These are phyloP conservation scores for Plagodis dolabraria DNA, from an alignment of 2,888 invertebrate genomes.

Conservation along the genomic window DNA sequence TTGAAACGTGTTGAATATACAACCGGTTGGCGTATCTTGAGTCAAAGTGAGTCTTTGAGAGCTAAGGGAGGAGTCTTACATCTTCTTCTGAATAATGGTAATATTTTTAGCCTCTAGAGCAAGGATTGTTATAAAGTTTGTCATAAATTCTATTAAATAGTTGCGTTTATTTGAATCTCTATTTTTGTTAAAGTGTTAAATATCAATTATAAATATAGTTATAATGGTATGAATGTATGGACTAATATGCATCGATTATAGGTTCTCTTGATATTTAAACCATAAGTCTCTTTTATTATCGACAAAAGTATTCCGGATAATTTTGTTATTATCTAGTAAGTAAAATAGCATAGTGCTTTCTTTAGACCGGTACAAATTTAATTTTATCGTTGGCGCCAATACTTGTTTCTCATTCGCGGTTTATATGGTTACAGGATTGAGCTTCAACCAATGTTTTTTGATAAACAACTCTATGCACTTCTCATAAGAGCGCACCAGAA, in stretches of 20 bases:
- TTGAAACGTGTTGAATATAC: slow-evolving; percentile 45
- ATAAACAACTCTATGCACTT: slow-evolving; percentile 12
- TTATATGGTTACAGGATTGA: slow-evolving; percentile 5
- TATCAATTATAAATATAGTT: no score
- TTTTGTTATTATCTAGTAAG: not conserved
- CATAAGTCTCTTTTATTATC: no score
- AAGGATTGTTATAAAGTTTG: no score
- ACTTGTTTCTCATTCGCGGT: slow-evolving; percentile 15
- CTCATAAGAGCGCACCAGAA: not conserved
- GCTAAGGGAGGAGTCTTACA: not conserved
- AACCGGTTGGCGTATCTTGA: slow-evolving; percentile 9
- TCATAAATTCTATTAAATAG: no score
- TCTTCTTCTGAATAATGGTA: no score
- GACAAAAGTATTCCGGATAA: no score
- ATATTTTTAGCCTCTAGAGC: no score
- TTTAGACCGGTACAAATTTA: slow-evolving; percentile 6
- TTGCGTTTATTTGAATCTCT: no score
- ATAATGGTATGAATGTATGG: no score
- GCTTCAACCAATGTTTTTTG: not conserved
- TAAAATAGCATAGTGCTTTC: slow-evolving; percentile 2
- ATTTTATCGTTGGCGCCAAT: slow-evolving; percentile 23
- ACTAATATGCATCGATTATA: no score
- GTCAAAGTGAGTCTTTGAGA: not conserved
- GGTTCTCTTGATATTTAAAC: no score
- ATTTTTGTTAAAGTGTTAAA: no score